Conservation (phyloP, 2,797 vertebrate species). For the Alexandromys oeconomus region DNA sequence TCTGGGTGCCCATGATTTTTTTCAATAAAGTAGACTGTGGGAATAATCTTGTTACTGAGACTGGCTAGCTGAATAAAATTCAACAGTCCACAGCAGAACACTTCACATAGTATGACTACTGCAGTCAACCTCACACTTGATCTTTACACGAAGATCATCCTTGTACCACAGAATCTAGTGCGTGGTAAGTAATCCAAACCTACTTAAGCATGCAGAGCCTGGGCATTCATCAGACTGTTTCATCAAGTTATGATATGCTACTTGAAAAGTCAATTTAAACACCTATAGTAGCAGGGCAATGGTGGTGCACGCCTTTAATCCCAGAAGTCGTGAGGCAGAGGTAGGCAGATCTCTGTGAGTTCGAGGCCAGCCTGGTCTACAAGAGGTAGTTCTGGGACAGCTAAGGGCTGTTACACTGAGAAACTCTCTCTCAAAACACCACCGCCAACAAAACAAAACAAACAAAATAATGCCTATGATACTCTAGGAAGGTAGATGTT, state of each 20-base stretch:
- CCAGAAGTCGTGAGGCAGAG: too few relatives aligned
- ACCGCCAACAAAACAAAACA: too few relatives aligned
- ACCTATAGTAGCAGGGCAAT: too few relatives aligned
- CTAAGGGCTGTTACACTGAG: too few relatives aligned
- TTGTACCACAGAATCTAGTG: background rate
- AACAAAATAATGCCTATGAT: background rate
- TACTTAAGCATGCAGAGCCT: background rate
- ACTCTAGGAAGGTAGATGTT: background rate
- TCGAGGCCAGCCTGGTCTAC: too few relatives aligned
- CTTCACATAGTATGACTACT: background rate
- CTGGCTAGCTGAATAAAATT: background rate
- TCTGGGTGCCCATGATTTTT: background rate
- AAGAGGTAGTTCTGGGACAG: too few relatives aligned
- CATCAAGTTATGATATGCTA: conserved; percentile 6
- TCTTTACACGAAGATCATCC: background rate
- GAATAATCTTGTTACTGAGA: background rate
- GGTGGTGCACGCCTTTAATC: too few relatives aligned
- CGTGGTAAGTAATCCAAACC: background rate
- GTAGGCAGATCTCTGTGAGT: too few relatives aligned
- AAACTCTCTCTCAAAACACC: too few relatives aligned
- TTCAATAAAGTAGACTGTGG: background rate
- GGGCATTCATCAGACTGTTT: background rate
- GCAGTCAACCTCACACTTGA: background rate
- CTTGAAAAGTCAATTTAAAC: conserved; percentile 28
- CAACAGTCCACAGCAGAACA: background rate